Evolutionary conservation across 2,888 invertebrate genomes (phyloP), one percentile per base, ranked within the genome.

Genomic region (Plagiodera versicolora): DNA sequence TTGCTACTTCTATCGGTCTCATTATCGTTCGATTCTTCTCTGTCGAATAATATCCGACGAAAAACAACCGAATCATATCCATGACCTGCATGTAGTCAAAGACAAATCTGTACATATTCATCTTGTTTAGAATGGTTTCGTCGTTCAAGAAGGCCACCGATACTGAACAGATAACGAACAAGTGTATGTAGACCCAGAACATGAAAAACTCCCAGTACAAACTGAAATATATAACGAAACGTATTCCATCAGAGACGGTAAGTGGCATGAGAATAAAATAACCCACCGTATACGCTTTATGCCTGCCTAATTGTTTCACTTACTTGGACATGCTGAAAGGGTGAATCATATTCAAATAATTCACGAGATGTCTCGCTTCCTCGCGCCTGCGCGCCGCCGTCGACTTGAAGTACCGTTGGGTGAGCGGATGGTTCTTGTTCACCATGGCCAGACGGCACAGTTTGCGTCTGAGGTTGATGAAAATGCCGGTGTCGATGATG

Each of bases 181-280:
- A 28, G 24, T 11, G 17, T 11, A 39, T 14, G 24, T 35, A 58
- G 6, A 39, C 20, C 11, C 18, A 44, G 19, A 59, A 59, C 39
- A 59, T 55, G 24, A 47, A 59, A 28, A 59, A 55, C 19, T 59
- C 59, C 59, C 59, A 59, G 53, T 59, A 55, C 14, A 59, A 39
- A 20, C 49, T 55, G 28, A 16, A 55, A 51, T 2, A 14, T 32
- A 32, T 32, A 10, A 24, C 6, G 6, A 24, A 24, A 24, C 24
- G 24, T 24, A 5, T 5, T 24, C 24, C 3, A 24, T 6, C 24
- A 6, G 3, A 5, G 6, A 24, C 24, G 6, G 3, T 3, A 24
- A 24, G 24, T 24, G 4, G n/a, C n/a, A n/a, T n/a, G n/a, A n/a
- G n/a, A n/a, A n/a, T n/a, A n/a, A n/a, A n/a, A n/a, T n/a, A n/a